Percentiles rank a stretch among this genome's conserved stretches.
phyloP scores from a whole-genome alignment of 2,888 invertebrate genomes.

The Mesorhabditis belari region DNA sequence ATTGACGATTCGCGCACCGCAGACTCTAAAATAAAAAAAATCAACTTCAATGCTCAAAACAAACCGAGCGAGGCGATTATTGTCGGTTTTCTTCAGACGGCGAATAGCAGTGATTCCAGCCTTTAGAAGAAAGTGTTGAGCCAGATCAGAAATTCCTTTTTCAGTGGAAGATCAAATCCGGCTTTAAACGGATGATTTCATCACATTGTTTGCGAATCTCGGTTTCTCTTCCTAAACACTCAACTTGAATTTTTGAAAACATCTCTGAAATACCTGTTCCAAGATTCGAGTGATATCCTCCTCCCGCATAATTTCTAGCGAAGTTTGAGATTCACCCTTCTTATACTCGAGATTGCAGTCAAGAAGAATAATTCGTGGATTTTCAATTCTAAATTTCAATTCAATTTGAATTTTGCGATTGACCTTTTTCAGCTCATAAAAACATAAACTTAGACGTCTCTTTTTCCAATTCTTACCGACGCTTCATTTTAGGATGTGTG shows the following conservation, averaged over 20 bases:
- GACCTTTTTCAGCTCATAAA: too few relatives aligned
- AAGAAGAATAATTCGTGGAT: constrained; percentile 85
- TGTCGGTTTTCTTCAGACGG: constrained; percentile 87
- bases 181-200: constrained; percentile 84
- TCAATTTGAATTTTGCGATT: too few relatives aligned
- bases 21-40: constrained; percentile 62
- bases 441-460: too few relatives aligned
- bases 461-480: too few relatives aligned
- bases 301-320: constrained; percentile 81
- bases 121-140: constrained; percentile 60
- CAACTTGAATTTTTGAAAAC: constrained; percentile 61
- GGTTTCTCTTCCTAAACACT: constrained; percentile 73
- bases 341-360: constrained; percentile 97
- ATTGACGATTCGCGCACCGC: constrained; percentile 87
- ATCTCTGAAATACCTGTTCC: constrained; percentile 61
- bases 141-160: constrained; percentile 77
- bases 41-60: too few relatives aligned
- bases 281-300: constrained; percentile 89
- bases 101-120: constrained; percentile 63
- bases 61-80: constrained; percentile 82
- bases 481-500: constrained; percentile 91
- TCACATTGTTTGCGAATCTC: constrained; percentile 79
- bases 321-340: constrained; percentile 66
- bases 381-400: constrained; percentile 72
- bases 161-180: constrained; percentile 92